Conservation (phyloP, 2,797 vertebrate genomes). For the Perdix hodgsoniae region DNA sequence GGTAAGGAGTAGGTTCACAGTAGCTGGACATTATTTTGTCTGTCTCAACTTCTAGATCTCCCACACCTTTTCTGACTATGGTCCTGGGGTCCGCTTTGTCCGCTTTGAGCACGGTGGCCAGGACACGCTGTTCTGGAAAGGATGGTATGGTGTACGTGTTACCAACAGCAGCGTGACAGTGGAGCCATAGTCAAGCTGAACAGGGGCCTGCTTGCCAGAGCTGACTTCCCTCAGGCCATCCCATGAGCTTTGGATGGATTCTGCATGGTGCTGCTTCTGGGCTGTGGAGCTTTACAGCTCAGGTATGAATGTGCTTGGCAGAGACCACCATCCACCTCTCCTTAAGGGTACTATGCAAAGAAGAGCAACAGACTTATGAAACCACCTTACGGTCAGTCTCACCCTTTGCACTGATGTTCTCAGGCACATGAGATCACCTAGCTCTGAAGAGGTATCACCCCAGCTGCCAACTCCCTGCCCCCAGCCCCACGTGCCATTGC, state of each 20-base stretch:
- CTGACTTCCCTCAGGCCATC: background rate
- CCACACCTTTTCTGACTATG: slow-evolving; percentile 88
- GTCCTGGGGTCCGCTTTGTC: slow-evolving; percentile 88
- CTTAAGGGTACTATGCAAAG: background rate
- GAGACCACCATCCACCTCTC: background rate
- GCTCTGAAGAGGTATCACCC: background rate
- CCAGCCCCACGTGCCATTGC: background rate
- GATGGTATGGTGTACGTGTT: slow-evolving; percentile 92
- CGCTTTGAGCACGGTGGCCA: slow-evolving; percentile 92
- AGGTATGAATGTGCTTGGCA: fast-evolving
- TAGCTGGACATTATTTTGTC: background rate
- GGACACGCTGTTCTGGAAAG: slow-evolving; percentile 92
- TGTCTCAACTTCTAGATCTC: slow-evolving; percentile 79
- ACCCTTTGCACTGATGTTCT: background rate
- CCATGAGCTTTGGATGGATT: background rate
- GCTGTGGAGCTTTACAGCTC: background rate
- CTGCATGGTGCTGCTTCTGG: slow-evolving; percentile 30
- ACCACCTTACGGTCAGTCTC: background rate
- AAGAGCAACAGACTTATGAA: background rate
- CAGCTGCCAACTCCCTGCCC: background rate
- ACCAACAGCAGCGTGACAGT: slow-evolving; percentile 89
- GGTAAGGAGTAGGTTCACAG: fast-evolving
- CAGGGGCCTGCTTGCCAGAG: background rate
- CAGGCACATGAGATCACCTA: fast-evolving
- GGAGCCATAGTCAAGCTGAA: slow-evolving; percentile 74